These are phyloP conservation scores for Noctua comes DNA, from an alignment of 2,888 invertebrate species.

Conservation along the genomic window DNA sequence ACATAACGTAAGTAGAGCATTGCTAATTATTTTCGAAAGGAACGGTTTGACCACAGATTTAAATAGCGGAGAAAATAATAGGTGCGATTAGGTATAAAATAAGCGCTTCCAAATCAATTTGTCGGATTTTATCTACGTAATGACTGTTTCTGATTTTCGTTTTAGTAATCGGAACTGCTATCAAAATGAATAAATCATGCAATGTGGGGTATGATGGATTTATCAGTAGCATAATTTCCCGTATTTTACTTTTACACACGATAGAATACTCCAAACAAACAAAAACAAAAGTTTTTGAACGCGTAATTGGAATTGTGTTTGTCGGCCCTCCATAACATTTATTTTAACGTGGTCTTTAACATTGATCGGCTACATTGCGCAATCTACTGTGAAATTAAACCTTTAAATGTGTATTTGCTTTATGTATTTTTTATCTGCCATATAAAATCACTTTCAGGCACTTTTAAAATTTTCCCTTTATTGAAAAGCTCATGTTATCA, in stretches of 20 bases:
- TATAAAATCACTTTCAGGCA: slow-evolving; percentile 28
- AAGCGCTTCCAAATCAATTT: slow-evolving; percentile 19
- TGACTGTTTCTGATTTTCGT: not conserved
- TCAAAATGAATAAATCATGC: slow-evolving; percentile 29
- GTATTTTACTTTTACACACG: slow-evolving; percentile 13
- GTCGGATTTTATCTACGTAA: slow-evolving; percentile 23
- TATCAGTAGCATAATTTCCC: slow-evolving; percentile 28
- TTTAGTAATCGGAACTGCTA: slow-evolving; percentile 23
- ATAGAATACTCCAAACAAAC: slow-evolving; percentile 29
- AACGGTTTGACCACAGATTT: not conserved
- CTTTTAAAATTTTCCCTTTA: slow-evolving; percentile 28
- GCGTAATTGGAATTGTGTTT: slow-evolving; percentile 51
- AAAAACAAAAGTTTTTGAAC: slow-evolving; percentile 37
- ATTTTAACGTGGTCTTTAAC: slow-evolving; percentile 62
- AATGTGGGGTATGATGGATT: not conserved
- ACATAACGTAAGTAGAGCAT: slow-evolving; percentile 11
- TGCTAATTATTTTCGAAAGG: slow-evolving; percentile 25
- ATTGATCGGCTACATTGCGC: slow-evolving; percentile 61
- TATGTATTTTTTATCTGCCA: slow-evolving; percentile 49
- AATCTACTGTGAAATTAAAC: slow-evolving; percentile 67
- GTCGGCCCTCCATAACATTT: slow-evolving; percentile 49
- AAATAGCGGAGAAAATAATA: slow-evolving; percentile 3
- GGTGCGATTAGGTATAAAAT: not conserved
- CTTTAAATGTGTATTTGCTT: slow-evolving; percentile 56
- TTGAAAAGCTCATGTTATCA: slow-evolving; percentile 25